Base-by-base conservation (phyloP, 2,113 vertebrate genomes). In the Cygnus buccinator region DNA sequence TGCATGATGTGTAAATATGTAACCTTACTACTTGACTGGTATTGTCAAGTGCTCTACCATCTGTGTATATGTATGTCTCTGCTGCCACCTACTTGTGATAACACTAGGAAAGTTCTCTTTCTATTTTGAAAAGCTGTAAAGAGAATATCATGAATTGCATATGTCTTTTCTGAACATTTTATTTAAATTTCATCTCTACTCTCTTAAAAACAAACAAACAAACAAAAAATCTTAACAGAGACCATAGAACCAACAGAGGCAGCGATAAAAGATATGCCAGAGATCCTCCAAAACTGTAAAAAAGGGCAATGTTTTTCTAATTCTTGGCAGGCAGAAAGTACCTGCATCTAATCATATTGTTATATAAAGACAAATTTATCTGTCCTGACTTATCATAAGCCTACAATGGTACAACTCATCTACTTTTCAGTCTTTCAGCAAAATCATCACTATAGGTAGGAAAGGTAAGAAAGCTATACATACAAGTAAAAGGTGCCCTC, bases 81-180 rank as follows among this genome's bases (percentile, higher is more conserved):
- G 78, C 93, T 93, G 95, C 95, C 93, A 94, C 75, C 93, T 95
- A 88, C 74, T 74, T 80, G 87, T 77, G 14, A 11, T n/a, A 85
- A 25, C 18, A 20, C 28, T 59, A 41, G 33, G 29, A 88, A 88
- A 83, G 39, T 58, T 90, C 94, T 68, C 52, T 76, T 94, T 88
- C 65, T n/a, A 70, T n/a, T 90, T 87, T 77, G 62, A 97, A 97
- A 68, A 94, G 62, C 52, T 93, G 73, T 31, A 17, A 89, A 94
- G 91, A 89, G 44, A 90, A 31, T 44, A 68, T 71, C 1, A 68
- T n/a, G 29, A 41, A 68, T 63, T 87, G 41, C 55, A 93, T 37
- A 39, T 78, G 52, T 71, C 5, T 78, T 57, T 59, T 73, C 33
- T 58, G 54, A 76, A 29, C 6, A 72, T 84, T 74, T 5, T 54